These are phyloP conservation scores for Meriones unguiculatus DNA, from an alignment of 2,113 vertebrate species.

Conservation along the genomic window DNA sequence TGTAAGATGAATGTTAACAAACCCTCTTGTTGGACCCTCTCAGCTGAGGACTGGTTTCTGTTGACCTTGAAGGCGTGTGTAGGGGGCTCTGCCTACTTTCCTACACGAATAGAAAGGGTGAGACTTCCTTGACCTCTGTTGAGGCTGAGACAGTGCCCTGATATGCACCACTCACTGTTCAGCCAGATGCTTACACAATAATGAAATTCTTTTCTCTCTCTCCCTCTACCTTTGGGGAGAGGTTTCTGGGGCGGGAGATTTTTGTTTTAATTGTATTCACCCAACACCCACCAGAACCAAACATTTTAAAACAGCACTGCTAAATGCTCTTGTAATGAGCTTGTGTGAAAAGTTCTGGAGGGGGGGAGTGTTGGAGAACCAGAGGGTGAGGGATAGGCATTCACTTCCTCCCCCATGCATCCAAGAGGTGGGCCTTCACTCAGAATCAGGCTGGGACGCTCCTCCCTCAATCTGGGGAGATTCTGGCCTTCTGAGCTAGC, in stretches of 20 bases:
- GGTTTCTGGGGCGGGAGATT: not conserved
- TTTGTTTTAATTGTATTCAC: not conserved
- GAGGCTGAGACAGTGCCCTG: not conserved
- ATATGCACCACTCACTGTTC: not conserved
- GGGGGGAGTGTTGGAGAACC: not conserved
- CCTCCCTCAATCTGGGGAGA: not conserved
- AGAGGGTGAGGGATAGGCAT: not conserved
- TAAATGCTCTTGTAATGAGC: not conserved
- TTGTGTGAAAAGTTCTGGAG: not conserved
- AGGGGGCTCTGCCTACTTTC: no score
- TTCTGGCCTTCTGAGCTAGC: not conserved
- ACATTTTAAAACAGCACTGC: not conserved
- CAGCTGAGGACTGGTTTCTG: no score
- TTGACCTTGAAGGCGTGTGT: not conserved
- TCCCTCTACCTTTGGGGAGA: not conserved
- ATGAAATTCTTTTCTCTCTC: not conserved
- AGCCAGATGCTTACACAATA: not conserved
- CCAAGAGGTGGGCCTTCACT: accelerated
- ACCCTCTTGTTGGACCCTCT: no score
- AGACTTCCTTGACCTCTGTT: not conserved
- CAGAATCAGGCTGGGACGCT: not conserved
- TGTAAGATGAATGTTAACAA: not conserved
- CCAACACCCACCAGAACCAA: not conserved
- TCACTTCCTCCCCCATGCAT: accelerated
- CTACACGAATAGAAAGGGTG: no score